Evolutionary conservation across 1,140 invertebrate genomes (phyloP).

Genomic region (Euura lappo): DNA sequence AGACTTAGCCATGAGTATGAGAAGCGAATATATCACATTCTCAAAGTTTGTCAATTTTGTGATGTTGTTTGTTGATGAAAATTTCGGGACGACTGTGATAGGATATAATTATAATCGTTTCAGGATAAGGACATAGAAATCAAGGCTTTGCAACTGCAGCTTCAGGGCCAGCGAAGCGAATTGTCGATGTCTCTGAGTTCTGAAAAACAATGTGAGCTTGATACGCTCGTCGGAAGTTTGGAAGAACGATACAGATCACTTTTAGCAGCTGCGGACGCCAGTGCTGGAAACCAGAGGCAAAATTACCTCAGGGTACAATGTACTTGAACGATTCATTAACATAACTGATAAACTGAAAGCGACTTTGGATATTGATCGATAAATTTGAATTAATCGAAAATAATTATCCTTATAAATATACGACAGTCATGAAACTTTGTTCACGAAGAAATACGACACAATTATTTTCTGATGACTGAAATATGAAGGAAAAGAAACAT

Average conservation of each 20-base stretch:
- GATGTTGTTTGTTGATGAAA: neutral
- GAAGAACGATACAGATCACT: constrained; percentile 29
- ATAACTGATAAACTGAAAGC: too few species aligned
- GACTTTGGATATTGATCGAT: too few species aligned
- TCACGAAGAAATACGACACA: too few species aligned
- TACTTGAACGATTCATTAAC: too few species aligned
- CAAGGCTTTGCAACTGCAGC: constrained; percentile 27
- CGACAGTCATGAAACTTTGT: too few species aligned
- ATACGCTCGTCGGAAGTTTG: constrained; percentile 20
- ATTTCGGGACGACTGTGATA: neutral
- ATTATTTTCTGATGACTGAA: too few species aligned
- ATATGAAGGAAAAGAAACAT: too few species aligned
- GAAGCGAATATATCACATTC: constrained; percentile 36
- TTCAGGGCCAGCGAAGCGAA: constrained; percentile 30
- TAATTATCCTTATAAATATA: too few species aligned
- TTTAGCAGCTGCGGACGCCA: constrained; percentile 23
- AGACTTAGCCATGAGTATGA: constrained; percentile 36
- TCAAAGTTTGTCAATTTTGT: constrained; percentile 24
- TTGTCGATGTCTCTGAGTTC: constrained; percentile 24
- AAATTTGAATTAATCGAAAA: too few species aligned
- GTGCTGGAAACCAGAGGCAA: constrained; percentile 27
- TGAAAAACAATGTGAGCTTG: constrained; percentile 30
- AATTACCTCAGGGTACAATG: constrained; percentile 31
- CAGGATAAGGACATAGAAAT: constrained; percentile 33
- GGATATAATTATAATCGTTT: neutral